Conservation (phyloP, 2,888 invertebrate species). For the Cerastis rubricosa region DNA sequence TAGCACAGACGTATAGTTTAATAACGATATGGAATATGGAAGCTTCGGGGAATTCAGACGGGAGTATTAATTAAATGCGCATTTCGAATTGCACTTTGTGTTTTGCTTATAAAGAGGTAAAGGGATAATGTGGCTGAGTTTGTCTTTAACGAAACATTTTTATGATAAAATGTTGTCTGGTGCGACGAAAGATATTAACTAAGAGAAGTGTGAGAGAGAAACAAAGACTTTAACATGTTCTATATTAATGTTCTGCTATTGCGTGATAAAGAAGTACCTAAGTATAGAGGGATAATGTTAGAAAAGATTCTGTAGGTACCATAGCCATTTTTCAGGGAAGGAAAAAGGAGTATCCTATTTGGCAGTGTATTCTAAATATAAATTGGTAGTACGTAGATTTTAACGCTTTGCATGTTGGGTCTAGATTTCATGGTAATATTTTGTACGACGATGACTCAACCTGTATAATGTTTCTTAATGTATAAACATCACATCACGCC, state of each 20-base stretch:
- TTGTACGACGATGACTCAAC: neutral
- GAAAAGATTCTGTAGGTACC: neutral
- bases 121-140: neutral
- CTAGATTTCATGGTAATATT: neutral
- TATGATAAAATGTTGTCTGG: neutral
- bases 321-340: constrained; percentile 1
- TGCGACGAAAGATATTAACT: neutral
- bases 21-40: constrained; percentile 37
- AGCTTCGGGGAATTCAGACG: constrained; percentile 33
- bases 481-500: neutral
- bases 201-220: neutral
- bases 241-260: neutral
- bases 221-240: neutral
- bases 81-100: constrained; percentile 8
- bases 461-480: neutral
- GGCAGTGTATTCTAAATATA: neutral
- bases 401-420: too few relatives aligned
- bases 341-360: neutral
- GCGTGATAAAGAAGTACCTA: neutral
- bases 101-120: neutral
- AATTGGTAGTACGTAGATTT: neutral
- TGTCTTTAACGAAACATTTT: neutral
- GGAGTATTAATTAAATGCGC: constrained; percentile 30
- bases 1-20: constrained; percentile 47
- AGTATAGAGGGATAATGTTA: neutral